Percentiles rank a stretch among this genome's conserved stretches.
Conservation (phyloP, 2,797 vertebrate species). For the Phaenicophaeus curvirostris region DNA sequence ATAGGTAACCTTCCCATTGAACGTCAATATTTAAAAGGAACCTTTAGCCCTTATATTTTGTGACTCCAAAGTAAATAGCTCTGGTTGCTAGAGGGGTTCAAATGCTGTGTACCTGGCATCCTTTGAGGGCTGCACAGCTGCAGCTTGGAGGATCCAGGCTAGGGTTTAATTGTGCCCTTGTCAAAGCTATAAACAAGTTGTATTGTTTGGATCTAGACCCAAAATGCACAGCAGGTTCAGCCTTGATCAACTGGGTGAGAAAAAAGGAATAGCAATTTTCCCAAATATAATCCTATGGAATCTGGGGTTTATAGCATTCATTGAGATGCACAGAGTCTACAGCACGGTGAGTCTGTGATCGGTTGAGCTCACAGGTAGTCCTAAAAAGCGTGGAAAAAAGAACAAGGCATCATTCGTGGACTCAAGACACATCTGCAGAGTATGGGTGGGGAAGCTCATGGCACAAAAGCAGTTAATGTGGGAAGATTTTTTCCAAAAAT, state of each 20-base stretch:
- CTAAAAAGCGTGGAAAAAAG: not conserved
- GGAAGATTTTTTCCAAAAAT: not conserved
- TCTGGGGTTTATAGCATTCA: not conserved
- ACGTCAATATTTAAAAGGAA: not conserved
- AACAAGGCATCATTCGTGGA: not conserved
- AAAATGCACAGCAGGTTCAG: not conserved
- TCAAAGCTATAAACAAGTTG: not conserved
- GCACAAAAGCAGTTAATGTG: not conserved
- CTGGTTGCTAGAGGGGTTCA: not conserved
- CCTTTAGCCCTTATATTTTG: not conserved
- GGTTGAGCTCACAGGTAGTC: not conserved
- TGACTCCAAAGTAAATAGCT: not conserved
- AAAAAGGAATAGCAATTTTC: not conserved
- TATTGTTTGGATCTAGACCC: not conserved
- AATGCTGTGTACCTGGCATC: not conserved
- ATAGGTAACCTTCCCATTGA: not conserved
- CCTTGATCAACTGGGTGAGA: not conserved
- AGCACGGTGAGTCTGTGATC: not conserved
- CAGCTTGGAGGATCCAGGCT: not conserved
- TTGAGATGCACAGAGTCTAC: not conserved
- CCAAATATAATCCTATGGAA: not conserved
- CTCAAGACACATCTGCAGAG: not conserved
- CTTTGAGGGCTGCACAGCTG: not conserved
- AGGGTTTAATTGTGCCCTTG: not conserved
- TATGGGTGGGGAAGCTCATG: not conserved